These are phyloP conservation scores for Syngnathus scovelli DNA, from an alignment of 2,113 vertebrate species.

Conservation along the genomic window DNA sequence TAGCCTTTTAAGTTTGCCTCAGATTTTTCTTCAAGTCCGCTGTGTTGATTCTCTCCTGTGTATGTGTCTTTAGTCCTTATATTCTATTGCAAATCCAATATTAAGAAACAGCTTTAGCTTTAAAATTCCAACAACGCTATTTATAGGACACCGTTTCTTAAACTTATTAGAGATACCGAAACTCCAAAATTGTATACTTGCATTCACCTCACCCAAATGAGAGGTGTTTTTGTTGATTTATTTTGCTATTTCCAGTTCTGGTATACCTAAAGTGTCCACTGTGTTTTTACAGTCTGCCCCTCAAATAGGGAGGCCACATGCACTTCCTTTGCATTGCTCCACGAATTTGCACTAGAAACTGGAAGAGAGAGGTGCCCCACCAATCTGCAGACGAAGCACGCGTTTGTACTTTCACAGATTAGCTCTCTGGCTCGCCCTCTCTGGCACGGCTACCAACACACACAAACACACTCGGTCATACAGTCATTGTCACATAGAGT, in stretches of 20 bases:
- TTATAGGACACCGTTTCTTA: too few species aligned
- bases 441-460: neutral
- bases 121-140: too few species aligned
- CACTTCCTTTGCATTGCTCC: constrained; percentile 19
- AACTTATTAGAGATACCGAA: neutral
- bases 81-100: too few species aligned
- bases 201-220: constrained; percentile 13
- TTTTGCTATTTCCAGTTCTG: too few species aligned
- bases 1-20: neutral
- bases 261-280: too few species aligned
- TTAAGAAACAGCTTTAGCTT: too few species aligned
- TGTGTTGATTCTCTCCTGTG: neutral
- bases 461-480: neutral
- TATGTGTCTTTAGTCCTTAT: too few species aligned
- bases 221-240: neutral
- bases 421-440: neutral
- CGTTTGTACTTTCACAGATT: constrained; percentile 2
- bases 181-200: neutral
- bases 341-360: constrained; percentile 42
- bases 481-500: neutral
- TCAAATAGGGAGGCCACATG: neutral
- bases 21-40: neutral
- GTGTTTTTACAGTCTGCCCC: neutral
- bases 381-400: neutral
- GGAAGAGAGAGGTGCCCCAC: constrained; percentile 18